Percentiles rank a stretch among this genome's conserved stretches.
Conservation (phyloP, 2,113 vertebrate species). For the Lagopus leucura region DNA sequence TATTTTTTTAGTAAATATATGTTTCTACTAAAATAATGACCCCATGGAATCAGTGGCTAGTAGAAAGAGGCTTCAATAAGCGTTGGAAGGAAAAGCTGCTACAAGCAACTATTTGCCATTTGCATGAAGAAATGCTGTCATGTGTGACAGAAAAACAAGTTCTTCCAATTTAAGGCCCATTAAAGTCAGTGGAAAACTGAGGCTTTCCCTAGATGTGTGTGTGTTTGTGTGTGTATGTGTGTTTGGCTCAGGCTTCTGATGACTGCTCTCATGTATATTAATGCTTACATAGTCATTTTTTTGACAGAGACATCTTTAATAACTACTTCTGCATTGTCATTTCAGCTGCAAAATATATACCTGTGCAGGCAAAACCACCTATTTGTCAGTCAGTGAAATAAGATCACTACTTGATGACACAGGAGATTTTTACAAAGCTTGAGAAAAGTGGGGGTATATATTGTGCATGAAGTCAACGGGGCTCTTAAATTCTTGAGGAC, state of each 20-base stretch:
- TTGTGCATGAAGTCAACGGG: background rate
- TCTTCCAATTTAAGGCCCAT: background rate
- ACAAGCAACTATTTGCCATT: background rate
- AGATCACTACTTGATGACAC: background rate
- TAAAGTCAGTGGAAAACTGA: background rate
- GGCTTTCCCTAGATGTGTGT: background rate
- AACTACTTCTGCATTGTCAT: background rate
- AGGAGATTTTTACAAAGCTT: background rate
- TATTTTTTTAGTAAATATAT: background rate
- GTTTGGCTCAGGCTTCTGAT: background rate
- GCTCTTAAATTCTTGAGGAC: background rate
- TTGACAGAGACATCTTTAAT: background rate
- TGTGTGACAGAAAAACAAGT: background rate
- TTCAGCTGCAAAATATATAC: background rate
- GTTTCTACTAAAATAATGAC: background rate
- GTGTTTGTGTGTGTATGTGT: background rate
- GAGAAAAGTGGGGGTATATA: background rate
- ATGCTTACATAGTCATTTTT: background rate
- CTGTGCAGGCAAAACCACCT: background rate
- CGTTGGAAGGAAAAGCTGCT: background rate
- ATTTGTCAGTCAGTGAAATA: slow-evolving; percentile 16
- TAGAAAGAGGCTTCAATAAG: background rate
- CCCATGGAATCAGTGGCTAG: background rate
- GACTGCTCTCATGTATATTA: background rate
- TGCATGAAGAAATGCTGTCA: background rate